Evolutionary conservation across 2,113 vertebrate species (phyloP), one percentile per base, ranked within the genome.

Genomic region (Aegotheles bennettii): DNA sequence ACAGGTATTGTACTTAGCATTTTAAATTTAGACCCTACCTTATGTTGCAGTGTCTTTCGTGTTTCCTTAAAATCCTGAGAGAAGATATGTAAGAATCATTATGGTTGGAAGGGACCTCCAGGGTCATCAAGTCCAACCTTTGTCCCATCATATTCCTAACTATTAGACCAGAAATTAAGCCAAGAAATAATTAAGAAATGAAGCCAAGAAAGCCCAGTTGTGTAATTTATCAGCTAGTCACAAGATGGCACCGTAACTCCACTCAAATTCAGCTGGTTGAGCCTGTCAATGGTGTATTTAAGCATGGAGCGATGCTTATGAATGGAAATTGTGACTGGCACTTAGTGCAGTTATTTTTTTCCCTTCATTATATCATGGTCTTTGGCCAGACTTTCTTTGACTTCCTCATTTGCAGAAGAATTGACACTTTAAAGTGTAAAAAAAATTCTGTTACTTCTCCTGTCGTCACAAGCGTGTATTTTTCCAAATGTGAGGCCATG

Each of bases 261-360:
- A 3, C 25, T 60, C 31, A 33, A 6, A 2, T 17, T 9, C 6
- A 14, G 0, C 1, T 1, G 12, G 3, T 24, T 14, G 31, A 25
- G 57, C 0, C 1, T 7, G 36, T 26, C 81, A 23, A 0, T 16
- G 23, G 51, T 6, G 3, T 4, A 0, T 3, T 3, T 47, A 8
- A 6, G 4, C 64, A 9, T 0, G 12, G 5, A 48, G 53, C 24
- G 9, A 12, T 16, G 28, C 6, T 28, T 6, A 2, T 11, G 71
- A 83, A 36, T 89, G 80, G 91, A 75, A 90, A 75, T 4, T 29
- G 43, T 70, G 89, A 90, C 28, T 63, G 61, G 57, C 13, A 1
- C 73, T 86, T 53, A 1, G 45, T 43, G 71, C 45, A 36, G 23
- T 18, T 42, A 1, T n/a, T 40, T 2, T 18, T 59, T 40, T 43